A percentile compares a stretch with the other conserved stretches of the same genome.
Evolutionary conservation across 2,797 vertebrate genomes (phyloP).

Genomic region (Gephyroberyx darwinii): DNA sequence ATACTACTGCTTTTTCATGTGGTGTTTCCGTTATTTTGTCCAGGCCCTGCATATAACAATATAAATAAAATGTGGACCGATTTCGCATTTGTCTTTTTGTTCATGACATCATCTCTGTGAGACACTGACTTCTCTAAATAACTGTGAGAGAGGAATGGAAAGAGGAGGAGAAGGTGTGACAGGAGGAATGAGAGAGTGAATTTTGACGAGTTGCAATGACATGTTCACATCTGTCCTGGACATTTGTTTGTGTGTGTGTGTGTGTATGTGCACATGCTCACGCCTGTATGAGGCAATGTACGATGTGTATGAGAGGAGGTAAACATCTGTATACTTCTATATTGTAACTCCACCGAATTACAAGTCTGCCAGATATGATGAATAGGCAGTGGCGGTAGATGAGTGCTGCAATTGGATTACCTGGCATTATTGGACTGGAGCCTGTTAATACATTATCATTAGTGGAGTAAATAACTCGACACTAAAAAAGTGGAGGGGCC

Average conservation of each 20-base stretch:
- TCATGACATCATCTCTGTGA: slow-evolving; percentile 34
- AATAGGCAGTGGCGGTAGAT: slow-evolving; percentile 28
- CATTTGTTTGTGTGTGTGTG: no score
- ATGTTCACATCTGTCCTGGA: no score
- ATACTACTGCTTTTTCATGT: no score
- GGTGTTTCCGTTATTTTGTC: no score
- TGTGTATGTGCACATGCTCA: no score
- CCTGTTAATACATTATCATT: slow-evolving; percentile 59
- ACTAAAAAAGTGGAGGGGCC: slow-evolving; percentile 37
- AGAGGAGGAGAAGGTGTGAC: neutral
- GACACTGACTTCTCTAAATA: slow-evolving; percentile 28
- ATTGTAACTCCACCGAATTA: slow-evolving; percentile 16
- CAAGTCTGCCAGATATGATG: slow-evolving; percentile 32
- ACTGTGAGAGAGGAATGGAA: neutral
- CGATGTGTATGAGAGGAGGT: slow-evolving; percentile 13
- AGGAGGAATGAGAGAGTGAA: neutral
- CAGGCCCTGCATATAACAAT: no score
- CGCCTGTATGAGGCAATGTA: neutral
- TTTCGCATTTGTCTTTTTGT: neutral
- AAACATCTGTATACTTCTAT: slow-evolving; percentile 12
- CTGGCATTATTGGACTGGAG: slow-evolving; percentile 47
- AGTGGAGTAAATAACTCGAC: slow-evolving; percentile 49
- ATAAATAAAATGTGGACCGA: no score
- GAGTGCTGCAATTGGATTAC: slow-evolving; percentile 34
- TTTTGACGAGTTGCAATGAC: no score